Percentiles rank a stretch among this genome's conserved stretches.
Conservation (phyloP, 2,888 invertebrate species). For the Patella pellucida region DNA sequence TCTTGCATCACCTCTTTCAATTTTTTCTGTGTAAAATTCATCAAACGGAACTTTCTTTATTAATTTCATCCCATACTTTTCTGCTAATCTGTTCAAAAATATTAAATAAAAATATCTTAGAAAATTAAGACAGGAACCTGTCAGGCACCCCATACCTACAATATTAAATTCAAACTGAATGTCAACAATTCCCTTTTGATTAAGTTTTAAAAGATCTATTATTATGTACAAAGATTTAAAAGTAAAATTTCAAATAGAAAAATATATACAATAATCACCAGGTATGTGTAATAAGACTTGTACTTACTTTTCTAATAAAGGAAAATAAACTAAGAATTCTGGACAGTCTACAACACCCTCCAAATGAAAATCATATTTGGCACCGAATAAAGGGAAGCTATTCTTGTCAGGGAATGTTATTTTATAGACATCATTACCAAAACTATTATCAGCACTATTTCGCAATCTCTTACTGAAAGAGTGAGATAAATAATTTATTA, state of each 20-base stretch:
- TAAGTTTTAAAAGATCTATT: too few species aligned
- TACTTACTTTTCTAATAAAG: conserved; percentile 77
- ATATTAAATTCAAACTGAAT: too few species aligned
- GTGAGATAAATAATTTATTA: not conserved
- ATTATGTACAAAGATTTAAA: too few species aligned
- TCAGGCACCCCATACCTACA: too few species aligned
- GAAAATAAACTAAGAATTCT: conserved; percentile 96
- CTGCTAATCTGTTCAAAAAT: conserved; percentile 71
- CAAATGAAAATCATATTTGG: conserved; percentile 93
- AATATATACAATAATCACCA: not conserved
- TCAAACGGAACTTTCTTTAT: conserved; percentile 77
- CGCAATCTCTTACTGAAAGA: conserved; percentile 57
- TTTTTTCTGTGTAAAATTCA: conserved; percentile 82
- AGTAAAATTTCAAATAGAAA: not conserved
- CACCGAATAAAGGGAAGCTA: conserved; percentile 87
- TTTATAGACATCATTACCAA: conserved; percentile 74
- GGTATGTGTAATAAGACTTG: not conserved
- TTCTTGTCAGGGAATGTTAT: conserved; percentile 70
- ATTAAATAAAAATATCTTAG: conserved; percentile 4
- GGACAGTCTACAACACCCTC: conserved; percentile 98
- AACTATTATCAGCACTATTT: conserved; percentile 54
- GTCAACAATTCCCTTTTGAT: too few species aligned
- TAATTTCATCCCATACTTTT: conserved; percentile 73
- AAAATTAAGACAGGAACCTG: not conserved
- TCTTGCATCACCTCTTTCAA: conserved; percentile 73